phyloP scores from a whole-genome alignment of 2,797 vertebrate species.

The Setipinna tenuifilis region DNA sequence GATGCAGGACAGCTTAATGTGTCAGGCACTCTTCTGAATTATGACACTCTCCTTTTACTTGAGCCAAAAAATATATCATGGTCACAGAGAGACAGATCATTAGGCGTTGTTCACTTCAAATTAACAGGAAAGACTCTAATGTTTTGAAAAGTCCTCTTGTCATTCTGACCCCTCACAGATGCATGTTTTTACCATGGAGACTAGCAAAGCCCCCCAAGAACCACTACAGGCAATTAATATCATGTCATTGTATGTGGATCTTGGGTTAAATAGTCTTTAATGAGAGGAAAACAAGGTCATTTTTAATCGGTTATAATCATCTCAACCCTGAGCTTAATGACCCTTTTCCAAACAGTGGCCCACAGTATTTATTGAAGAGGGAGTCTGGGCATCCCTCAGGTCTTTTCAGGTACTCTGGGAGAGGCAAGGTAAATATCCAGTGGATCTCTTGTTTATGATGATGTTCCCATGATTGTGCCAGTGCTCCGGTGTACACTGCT shows the following conservation, averaged over 20 bases:
- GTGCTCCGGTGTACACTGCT: not conserved
- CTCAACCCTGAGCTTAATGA: slow-evolving; percentile 31
- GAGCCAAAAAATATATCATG: not conserved
- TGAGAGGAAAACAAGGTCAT: not conserved
- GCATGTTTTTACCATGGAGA: not conserved
- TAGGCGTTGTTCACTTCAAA: not conserved
- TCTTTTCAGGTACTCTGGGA: not conserved
- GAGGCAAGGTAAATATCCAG: not conserved
- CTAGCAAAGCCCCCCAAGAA: not conserved
- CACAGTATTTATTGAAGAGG: slow-evolving; percentile 36
- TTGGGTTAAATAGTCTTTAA: slow-evolving; percentile 4
- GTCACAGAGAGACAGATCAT: too few species aligned
- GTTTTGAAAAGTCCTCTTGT: not conserved
- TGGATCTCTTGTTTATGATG: not conserved
- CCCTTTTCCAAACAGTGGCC: slow-evolving; percentile 29
- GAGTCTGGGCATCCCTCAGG: slow-evolving; percentile 13
- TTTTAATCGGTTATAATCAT: not conserved
- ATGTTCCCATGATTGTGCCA: not conserved
- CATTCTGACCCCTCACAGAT: not conserved
- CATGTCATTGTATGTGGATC: not conserved
- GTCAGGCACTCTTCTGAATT: not conserved
- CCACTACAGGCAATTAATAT: not conserved
- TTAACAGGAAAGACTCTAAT: not conserved
- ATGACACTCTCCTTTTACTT: not conserved
- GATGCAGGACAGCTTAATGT: not conserved